Base-by-base conservation (phyloP, 2,888 invertebrate genomes). In the Coenonympha glycerion region DNA sequence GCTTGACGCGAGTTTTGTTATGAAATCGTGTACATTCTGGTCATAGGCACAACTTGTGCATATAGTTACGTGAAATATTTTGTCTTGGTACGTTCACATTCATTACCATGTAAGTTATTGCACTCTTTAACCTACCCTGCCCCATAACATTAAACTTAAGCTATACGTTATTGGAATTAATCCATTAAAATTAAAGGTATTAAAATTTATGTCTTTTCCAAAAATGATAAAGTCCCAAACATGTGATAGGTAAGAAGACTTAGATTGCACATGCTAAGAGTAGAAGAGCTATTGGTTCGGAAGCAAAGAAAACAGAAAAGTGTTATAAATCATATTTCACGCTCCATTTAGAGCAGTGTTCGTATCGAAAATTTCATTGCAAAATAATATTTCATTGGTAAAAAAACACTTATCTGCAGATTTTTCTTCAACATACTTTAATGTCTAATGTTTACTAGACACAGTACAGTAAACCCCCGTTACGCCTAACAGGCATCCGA, bases 1-100 rank as follows among this genome's bases (percentile, higher is more conserved):
- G 79, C 71, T 64, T 58, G 65, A 64, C 68, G 69, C 73, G 76
- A 76, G 75, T 68, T 65, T 68, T 73, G 68, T 71, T 63, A 71
- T 66, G 63, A 62, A 69, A 78, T 77, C 74, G 87, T 87, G 87
- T 85, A 80, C 75, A 72, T 79, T 86, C 87, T 87, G 87, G 87
- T 87, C 87, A 87, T 84, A 80, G 75, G 66, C 64, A 63, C 65
- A 57, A 28, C 13, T 37, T 67, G 69, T 71, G 66, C 68, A 68
- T 78, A 77, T 78, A 77, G 73, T 63, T 77, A 71, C 69, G 59
- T 72, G 63, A 72, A 73, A 73, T 64, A 64, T 68, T 62, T 60
- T 68, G 65, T 63, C 68, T 65, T 62, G 71, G 64, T 65, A 53
- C 63, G 46, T 57, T 63, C 39, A 34, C 44, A 47, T 44, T 53